A percentile compares a stretch with the other conserved stretches of the same genome.
Conservation (phyloP, 2,113 vertebrate genomes). For the Eidolon helvum region DNA sequence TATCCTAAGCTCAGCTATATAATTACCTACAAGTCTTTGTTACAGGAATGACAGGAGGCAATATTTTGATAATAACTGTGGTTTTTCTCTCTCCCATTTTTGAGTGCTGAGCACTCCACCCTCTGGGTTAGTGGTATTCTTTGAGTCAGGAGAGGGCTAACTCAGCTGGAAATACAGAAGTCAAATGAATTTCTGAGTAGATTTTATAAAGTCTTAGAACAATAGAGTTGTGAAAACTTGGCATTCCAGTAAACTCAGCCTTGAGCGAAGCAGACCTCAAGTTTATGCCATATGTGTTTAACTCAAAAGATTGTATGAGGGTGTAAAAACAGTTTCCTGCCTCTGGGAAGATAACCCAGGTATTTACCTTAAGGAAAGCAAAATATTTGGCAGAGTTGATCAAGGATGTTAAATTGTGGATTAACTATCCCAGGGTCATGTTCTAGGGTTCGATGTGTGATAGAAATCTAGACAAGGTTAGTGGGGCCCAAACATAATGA, state of each 20-base stretch:
- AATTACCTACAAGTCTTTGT: neutral
- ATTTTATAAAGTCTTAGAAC: neutral
- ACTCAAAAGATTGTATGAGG: neutral
- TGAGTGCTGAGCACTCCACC: neutral
- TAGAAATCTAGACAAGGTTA: neutral
- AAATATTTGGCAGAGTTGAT: neutral
- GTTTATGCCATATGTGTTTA: neutral
- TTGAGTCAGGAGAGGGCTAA: neutral
- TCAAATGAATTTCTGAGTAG: neutral
- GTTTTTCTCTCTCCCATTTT: conserved; percentile 8
- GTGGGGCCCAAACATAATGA: neutral
- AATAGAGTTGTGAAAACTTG: neutral
- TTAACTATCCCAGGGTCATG: neutral
- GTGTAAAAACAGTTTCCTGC: neutral
- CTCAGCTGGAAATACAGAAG: neutral
- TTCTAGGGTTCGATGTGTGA: neutral
- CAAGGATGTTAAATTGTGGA: neutral
- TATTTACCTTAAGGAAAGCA: neutral
- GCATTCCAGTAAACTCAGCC: neutral
- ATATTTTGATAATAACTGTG: neutral
- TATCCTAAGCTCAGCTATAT: neutral
- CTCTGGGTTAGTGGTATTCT: neutral
- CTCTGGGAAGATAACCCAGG: neutral
- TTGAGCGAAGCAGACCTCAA: neutral
- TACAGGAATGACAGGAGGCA: neutral